These are phyloP conservation scores for Timema cristinae DNA, from an alignment of 2,888 invertebrate genomes.

Conservation along the genomic window DNA sequence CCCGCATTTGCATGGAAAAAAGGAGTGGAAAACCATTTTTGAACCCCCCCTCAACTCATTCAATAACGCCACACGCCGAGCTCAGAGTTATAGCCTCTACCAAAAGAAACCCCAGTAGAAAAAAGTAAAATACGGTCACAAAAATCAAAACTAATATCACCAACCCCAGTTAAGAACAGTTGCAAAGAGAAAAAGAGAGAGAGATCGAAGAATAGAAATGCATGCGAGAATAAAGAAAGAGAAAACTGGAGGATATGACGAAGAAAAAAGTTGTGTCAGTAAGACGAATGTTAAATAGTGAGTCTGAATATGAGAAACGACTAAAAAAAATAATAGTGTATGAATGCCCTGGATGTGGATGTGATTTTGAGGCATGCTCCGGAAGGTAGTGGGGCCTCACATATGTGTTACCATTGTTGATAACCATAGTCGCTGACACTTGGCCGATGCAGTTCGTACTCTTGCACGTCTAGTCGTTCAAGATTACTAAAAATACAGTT, in stretches of 20 bases:
- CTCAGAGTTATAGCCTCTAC: too few relatives aligned
- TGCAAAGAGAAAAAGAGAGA: not conserved
- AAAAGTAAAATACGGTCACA: not conserved
- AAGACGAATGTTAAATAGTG: not conserved
- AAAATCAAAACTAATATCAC: not conserved
- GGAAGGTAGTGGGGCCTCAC: conserved; percentile 8
- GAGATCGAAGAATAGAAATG: conserved; percentile 5
- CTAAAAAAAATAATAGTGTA: not conserved
- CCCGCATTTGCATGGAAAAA: too few relatives aligned
- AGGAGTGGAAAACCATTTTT: too few relatives aligned
- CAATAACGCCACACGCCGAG: too few relatives aligned
- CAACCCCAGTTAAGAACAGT: not conserved
- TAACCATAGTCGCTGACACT: not conserved
- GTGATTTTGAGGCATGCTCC: conserved; percentile 10
- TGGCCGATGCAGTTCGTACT: not conserved
- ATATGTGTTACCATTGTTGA: not conserved
- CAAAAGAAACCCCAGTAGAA: not conserved
- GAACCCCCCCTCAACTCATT: too few relatives aligned
- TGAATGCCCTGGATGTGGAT: conserved; percentile 10
- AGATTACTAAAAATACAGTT: not conserved
- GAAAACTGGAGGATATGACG: not conserved
- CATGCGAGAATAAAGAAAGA: not conserved
- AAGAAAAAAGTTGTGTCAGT: not conserved
- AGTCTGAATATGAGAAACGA: not conserved
- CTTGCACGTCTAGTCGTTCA: not conserved